Evolutionary conservation across 2,113 vertebrate genomes (phyloP).

Genomic region (Garra rufa): DNA sequence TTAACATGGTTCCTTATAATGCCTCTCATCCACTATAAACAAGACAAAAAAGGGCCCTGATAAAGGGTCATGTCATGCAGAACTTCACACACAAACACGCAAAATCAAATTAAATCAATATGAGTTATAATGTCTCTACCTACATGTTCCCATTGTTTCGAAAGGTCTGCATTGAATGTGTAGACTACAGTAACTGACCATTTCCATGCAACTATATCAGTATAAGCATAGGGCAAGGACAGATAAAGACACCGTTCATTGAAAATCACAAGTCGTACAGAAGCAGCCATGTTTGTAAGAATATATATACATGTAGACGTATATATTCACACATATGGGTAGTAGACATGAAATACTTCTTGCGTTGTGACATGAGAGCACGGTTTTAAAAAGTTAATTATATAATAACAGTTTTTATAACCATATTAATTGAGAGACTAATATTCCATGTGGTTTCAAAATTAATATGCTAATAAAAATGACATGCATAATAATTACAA

Average conservation of each 20-base stretch:
- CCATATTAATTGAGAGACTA: conserved; percentile 3
- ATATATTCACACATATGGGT: not conserved
- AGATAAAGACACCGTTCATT: not conserved
- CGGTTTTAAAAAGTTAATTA: not conserved
- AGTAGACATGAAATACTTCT: not conserved
- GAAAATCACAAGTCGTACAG: not conserved
- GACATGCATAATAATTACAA: not conserved
- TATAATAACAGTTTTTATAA: not conserved
- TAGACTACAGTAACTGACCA: not conserved
- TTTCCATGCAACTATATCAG: not conserved
- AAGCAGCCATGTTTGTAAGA: not conserved
- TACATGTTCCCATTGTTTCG: not conserved
- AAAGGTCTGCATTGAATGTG: not conserved
- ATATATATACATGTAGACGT: too few relatives aligned
- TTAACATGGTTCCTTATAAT: conserved; percentile 30
- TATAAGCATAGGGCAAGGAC: not conserved
- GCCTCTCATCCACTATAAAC: conserved; percentile 2
- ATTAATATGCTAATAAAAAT: conserved; percentile 7
- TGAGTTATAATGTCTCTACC: not conserved
- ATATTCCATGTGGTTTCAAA: conserved; percentile 14
- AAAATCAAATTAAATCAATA: not conserved
- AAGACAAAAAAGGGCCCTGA: conserved; percentile 26
- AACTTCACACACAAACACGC: not conserved
- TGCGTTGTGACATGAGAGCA: not conserved
- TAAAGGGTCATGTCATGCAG: not conserved